Percentiles rank a stretch among this genome's conserved stretches.
Conservation (phyloP, 2,113 vertebrate species). For the Globicephala melas region DNA sequence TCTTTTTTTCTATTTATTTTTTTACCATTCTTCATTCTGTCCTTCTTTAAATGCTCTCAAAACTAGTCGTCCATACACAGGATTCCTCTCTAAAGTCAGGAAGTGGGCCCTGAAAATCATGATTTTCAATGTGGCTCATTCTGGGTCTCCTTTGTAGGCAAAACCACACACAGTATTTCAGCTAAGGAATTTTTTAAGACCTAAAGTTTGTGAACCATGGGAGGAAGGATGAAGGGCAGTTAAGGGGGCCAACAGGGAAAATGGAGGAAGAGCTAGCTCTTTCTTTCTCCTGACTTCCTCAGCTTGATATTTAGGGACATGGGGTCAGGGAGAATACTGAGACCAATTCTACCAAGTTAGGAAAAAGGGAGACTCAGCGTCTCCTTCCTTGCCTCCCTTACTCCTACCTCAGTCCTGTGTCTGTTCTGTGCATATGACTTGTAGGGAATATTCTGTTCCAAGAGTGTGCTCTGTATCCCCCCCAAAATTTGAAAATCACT, state of each 20-base stretch:
- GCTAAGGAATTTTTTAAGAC: neutral
- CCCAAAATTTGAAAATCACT: neutral
- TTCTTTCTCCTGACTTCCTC: neutral
- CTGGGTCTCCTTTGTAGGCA: neutral
- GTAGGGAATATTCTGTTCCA: neutral
- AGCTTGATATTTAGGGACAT: neutral
- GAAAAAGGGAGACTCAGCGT: neutral
- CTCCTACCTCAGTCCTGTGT: neutral
- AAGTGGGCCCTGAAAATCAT: neutral
- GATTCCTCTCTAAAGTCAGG: neutral
- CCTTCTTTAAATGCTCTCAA: neutral
- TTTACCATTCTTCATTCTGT: neutral
- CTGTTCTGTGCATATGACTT: neutral
- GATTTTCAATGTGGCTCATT: neutral
- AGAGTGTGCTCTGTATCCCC: neutral
- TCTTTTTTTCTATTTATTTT: neutral
- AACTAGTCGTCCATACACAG: neutral
- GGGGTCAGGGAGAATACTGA: neutral
- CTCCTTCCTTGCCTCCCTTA: no score
- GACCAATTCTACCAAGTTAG: neutral
- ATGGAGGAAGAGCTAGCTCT: neutral
- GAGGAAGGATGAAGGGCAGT: neutral
- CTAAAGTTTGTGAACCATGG: neutral
- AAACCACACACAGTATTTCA: neutral
- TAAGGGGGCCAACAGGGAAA: rapidly evolving